A percentile compares a stretch with the other conserved stretches of the same genome.
These are phyloP conservation scores for Choristoneura rosaceana DNA, from an alignment of 2,888 invertebrate genomes.

Conservation along the genomic window DNA sequence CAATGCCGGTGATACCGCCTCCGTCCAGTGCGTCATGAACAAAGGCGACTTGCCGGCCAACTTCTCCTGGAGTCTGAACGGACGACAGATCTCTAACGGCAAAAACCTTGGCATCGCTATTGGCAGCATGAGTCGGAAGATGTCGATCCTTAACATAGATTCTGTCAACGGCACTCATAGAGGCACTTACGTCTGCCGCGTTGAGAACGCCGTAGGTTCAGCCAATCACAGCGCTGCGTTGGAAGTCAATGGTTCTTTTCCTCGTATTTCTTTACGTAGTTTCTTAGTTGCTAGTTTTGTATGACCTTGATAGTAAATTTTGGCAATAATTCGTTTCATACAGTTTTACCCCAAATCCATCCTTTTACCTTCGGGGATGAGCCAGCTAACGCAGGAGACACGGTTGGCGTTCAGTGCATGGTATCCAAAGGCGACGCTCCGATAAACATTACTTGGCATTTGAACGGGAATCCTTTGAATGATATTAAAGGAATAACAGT, in stretches of 20 bases:
- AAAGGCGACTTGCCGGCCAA: slow-evolving; percentile 93
- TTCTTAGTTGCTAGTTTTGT: slow-evolving; percentile 34
- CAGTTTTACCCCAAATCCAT: slow-evolving; percentile 91
- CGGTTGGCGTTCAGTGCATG: slow-evolving; percentile 90
- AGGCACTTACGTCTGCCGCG: slow-evolving; percentile 91
- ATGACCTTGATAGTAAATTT: slow-evolving; percentile 5
- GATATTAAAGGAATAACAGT: slow-evolving; percentile 84
- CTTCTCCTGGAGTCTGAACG: slow-evolving; percentile 89
- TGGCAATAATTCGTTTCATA: slow-evolving; percentile 44
- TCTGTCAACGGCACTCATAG: slow-evolving; percentile 89
- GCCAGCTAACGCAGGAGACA: slow-evolving; percentile 91
- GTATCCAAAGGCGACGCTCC: slow-evolving; percentile 93
- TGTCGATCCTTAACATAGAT: slow-evolving; percentile 89
- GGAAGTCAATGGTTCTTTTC: slow-evolving; percentile 89
- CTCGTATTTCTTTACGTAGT: slow-evolving; percentile 45
- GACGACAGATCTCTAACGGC: slow-evolving; percentile 79
- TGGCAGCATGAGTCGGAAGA: slow-evolving; percentile 87
- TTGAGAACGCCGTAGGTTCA: slow-evolving; percentile 88
- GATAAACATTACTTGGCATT: slow-evolving; percentile 90
- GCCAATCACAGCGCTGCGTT: slow-evolving; percentile 88
- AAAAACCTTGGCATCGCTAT: slow-evolving; percentile 86
- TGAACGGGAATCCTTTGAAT: slow-evolving; percentile 87
- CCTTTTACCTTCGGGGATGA: slow-evolving; percentile 92
- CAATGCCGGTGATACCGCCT: slow-evolving; percentile 91
- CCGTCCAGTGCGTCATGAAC: slow-evolving; percentile 90